A percentile compares a stretch with the other conserved stretches of the same genome.
These are phyloP conservation scores for Tetrax tetrax DNA, from an alignment of 2,113 vertebrate genomes.

Conservation along the genomic window DNA sequence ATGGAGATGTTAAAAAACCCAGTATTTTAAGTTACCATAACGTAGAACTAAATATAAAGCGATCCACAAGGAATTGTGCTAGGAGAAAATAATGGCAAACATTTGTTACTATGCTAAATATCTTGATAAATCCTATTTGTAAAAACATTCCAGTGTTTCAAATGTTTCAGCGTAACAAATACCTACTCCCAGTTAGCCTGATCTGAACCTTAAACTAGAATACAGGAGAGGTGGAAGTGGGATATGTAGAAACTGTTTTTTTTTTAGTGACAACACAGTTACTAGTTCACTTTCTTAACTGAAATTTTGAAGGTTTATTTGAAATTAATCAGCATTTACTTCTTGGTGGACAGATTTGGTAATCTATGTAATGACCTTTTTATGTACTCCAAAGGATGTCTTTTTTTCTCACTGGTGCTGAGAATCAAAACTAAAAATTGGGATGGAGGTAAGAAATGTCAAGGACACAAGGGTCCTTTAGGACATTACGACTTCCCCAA, in stretches of 20 bases:
- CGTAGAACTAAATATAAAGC: not conserved
- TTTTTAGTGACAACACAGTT: not conserved
- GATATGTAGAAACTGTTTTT: not conserved
- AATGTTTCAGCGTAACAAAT: not conserved
- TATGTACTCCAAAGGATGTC: not conserved
- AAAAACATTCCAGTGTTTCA: not conserved
- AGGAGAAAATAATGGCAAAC: not conserved
- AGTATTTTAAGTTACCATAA: not conserved
- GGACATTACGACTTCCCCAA: accelerated
- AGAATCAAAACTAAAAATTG: not conserved
- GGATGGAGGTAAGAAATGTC: not conserved
- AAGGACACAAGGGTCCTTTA: not conserved
- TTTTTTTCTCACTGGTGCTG: not conserved
- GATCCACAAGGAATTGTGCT: not conserved
- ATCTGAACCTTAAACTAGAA: not conserved
- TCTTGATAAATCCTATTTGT: not conserved
- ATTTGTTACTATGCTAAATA: not conserved
- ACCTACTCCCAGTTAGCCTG: not conserved
- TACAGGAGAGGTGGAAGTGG: not conserved
- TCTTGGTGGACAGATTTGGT: not conserved
- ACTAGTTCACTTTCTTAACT: not conserved
- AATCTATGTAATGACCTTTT: not conserved
- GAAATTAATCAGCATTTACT: not conserved
- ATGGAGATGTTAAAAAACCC: not conserved
- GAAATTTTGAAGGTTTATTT: not conserved